These are phyloP conservation scores for Meandrina meandrites DNA, from an alignment of 92 coral and sea anemone genomes.

Conservation along the genomic window DNA sequence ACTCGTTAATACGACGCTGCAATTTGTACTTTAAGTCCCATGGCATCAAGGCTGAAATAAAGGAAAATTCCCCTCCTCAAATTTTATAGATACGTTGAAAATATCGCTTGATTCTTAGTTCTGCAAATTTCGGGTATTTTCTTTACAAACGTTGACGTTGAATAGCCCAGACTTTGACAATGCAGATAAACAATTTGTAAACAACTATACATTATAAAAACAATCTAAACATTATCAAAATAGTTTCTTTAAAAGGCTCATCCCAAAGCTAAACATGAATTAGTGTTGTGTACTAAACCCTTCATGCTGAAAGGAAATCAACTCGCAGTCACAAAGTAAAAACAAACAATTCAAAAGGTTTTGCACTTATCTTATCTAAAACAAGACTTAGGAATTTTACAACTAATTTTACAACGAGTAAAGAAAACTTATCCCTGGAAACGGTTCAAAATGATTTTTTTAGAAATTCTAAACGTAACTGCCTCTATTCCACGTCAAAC, in stretches of 20 bases:
- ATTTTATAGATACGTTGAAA: neutral
- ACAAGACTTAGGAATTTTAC: neutral
- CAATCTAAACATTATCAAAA: neutral
- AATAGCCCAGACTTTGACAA: neutral
- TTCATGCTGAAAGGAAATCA: neutral
- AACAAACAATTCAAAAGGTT: neutral
- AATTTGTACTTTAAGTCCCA: neutral
- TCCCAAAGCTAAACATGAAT: neutral
- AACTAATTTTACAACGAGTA: neutral
- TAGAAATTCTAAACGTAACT: neutral
- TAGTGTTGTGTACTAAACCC: slow-evolving; percentile 12
- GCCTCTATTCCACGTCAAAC: neutral
- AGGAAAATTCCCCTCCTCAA: neutral
- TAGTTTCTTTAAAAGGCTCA: neutral
- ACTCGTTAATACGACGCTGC: neutral
- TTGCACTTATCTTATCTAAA: neutral
- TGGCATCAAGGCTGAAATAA: neutral
- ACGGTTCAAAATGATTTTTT: neutral
- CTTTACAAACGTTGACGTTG: neutral
- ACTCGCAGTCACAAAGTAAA: slow-evolving; percentile 10
- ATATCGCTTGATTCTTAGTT: neutral
- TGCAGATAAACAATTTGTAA: neutral
- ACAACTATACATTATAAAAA: neutral
- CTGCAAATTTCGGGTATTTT: neutral
- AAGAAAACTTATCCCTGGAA: neutral